phyloP scores from a whole-genome alignment of 2,113 vertebrate species.

The Calidris pygmaea region DNA sequence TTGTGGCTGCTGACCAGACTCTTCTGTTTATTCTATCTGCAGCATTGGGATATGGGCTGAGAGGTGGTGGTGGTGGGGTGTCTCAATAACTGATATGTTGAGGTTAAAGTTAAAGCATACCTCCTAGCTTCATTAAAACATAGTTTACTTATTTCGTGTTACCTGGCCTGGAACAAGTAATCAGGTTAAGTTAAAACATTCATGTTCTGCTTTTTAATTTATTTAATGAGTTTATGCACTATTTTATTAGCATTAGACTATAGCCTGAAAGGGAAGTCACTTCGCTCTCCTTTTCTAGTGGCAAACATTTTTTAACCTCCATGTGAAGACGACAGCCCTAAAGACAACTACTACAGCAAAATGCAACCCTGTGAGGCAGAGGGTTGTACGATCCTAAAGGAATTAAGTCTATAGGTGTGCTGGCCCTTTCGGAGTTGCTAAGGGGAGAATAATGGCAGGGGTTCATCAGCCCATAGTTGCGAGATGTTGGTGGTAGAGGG shows the following conservation, averaged over 20 bases:
- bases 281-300: not conserved
- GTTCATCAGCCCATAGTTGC: fast-evolving
- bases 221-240: not conserved
- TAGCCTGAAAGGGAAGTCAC: too few relatives aligned
- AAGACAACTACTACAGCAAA: too few relatives aligned
- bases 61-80: fast-evolving
- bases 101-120: not conserved
- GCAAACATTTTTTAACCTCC: not conserved
- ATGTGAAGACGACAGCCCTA: fast-evolving
- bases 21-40: fast-evolving
- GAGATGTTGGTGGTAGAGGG: not conserved
- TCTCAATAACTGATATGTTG: not conserved
- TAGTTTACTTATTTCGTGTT: not conserved
- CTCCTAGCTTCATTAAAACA: not conserved
- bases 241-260: not conserved
- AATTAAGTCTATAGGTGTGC: too few relatives aligned
- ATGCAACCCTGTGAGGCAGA: fast-evolving
- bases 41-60: fast-evolving
- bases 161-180: not conserved
- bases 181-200: not conserved
- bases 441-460: fast-evolving
- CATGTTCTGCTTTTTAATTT: not conserved
- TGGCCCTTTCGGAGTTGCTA: not conserved
- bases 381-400: too few relatives aligned
- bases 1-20: too few relatives aligned